phyloP scores from a whole-genome alignment of 2,797 vertebrate genomes.

The Dromococcyx pavoninus region DNA sequence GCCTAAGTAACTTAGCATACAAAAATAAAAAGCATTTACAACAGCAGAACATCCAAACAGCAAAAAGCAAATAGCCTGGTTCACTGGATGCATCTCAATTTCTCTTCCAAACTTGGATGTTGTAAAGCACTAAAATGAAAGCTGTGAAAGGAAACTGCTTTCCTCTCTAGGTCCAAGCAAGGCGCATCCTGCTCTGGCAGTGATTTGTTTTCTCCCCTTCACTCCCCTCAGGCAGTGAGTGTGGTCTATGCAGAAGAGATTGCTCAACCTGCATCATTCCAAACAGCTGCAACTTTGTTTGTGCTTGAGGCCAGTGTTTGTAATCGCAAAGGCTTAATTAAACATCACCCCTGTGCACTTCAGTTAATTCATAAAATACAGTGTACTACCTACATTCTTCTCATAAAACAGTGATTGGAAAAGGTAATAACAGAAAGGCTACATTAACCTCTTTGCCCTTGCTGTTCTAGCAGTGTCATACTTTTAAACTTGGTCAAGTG shows the following conservation, averaged over 20 bases:
- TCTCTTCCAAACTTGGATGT: background rate
- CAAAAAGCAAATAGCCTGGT: background rate
- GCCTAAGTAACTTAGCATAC: background rate
- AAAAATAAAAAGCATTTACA: background rate
- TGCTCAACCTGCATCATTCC: background rate
- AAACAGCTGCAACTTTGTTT: conserved; percentile 43
- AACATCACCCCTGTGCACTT: background rate
- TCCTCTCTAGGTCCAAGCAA: background rate
- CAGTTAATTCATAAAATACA: background rate
- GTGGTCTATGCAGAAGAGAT: background rate
- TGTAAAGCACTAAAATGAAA: background rate
- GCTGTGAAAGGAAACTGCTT: background rate
- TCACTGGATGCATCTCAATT: background rate
- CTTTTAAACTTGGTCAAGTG: background rate
- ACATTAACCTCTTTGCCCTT: background rate
- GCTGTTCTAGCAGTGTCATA: background rate
- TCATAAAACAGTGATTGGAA: background rate
- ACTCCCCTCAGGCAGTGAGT: background rate
- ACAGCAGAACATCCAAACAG: background rate
- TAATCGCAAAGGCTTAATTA: conserved; percentile 24
- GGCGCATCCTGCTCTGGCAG: background rate
- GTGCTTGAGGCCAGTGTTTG: conserved; percentile 22
- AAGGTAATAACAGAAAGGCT: background rate
- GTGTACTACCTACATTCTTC: background rate
- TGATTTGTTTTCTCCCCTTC: background rate